Percentiles rank a stretch among this genome's conserved stretches.
Evolutionary conservation across 2,113 vertebrate genomes (phyloP).

Genomic region (Pygoscelis antarcticus): DNA sequence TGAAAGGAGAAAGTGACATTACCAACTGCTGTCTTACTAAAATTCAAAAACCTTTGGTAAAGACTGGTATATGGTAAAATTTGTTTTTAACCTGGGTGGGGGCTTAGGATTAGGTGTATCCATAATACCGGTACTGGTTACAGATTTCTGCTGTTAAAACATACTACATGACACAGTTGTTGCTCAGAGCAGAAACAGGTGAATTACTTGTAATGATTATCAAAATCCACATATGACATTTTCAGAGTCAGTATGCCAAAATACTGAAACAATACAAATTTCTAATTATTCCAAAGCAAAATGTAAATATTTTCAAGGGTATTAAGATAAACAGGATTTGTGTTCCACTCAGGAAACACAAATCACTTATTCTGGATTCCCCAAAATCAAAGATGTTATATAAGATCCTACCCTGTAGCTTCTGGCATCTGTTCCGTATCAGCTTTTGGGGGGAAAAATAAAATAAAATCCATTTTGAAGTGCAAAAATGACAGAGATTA

Average conservation of each 20-base stretch:
- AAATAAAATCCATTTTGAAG: neutral
- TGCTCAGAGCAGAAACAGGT: neutral
- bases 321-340: neutral
- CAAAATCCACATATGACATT: neutral
- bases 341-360: neutral
- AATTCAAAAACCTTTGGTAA: neutral
- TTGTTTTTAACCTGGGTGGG: neutral
- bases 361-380: neutral
- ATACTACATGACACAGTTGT: neutral
- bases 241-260: neutral
- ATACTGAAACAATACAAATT: neutral
- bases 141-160: neutral
- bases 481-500: neutral
- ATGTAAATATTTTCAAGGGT: neutral
- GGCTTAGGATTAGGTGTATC: neutral
- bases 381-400: neutral
- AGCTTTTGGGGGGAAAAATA: neutral
- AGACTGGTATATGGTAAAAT: no score
- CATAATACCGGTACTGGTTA: neutral
- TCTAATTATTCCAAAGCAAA: neutral
- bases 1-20: neutral
- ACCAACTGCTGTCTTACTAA: neutral
- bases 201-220: neutral
- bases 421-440: neutral
- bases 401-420: neutral